Evolutionary conservation across 2,888 invertebrate genomes (phyloP).

Genomic region (Sceliomorpha sp.): DNA sequence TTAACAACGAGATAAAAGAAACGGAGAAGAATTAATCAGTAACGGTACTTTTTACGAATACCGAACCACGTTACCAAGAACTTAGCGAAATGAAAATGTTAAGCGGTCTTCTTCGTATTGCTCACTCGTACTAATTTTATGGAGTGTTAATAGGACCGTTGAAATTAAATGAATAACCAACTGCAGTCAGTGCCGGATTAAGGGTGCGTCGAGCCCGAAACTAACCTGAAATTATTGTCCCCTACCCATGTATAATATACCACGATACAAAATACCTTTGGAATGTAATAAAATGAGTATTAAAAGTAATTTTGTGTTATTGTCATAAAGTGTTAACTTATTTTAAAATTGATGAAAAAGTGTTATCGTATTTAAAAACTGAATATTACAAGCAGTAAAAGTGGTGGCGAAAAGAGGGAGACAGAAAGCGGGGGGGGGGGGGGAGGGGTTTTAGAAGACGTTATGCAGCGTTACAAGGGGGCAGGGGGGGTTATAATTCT

Average conservation of each 20-base stretch:
- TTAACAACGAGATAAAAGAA: too few relatives aligned
- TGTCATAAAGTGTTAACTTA: too few relatives aligned
- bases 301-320: too few relatives aligned
- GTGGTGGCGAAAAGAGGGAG: too few relatives aligned
- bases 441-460: too few relatives aligned
- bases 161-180: constrained; percentile 55
- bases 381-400: too few relatives aligned
- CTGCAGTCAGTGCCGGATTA: constrained; percentile 33
- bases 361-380: too few relatives aligned
- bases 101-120: constrained; percentile 35
- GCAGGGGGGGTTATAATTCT: too few relatives aligned
- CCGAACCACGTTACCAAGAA: constrained; percentile 11
- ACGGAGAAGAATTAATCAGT: too few relatives aligned
- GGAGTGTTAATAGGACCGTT: constrained; percentile 54
- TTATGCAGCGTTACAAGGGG: too few relatives aligned
- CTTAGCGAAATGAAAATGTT: constrained; percentile 41
- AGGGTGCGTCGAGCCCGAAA: constrained; percentile 39
- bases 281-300: neutral
- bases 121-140: constrained; percentile 45
- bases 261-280: constrained; percentile 2
- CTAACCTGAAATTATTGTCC: constrained; percentile 44
- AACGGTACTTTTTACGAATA: neutral
- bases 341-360: too few relatives aligned
- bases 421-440: too few relatives aligned
- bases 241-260: constrained; percentile 8